Base-by-base conservation (phyloP, 1,140 invertebrate genomes). In the Heliconius eleuchia region DNA sequence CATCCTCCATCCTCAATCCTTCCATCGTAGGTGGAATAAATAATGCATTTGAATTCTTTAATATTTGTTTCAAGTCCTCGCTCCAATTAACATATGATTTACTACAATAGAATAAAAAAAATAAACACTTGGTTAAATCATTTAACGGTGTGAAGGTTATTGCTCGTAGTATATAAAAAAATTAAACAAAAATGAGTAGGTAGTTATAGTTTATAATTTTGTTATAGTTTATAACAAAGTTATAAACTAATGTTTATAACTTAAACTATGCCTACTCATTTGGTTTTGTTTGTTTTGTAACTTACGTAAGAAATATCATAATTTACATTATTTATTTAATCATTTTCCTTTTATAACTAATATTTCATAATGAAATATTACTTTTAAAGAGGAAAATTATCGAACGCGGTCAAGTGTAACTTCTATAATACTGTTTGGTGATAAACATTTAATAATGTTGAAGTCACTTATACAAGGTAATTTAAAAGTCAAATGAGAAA, bases 381-480 rank as follows among this genome's bases (percentile, higher is more conserved):
- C 11, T 66, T 30, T 30, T 27, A 71, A 34, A 73, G 71, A 76
- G 73, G 80, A 77, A 74, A 78, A 81, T 75, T 78, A 81, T 77
- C 72, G 46, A 78, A 78, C 52, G 57, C 80, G 80, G 80, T 81
- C 80, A 81, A 81, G 80, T 81, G 76, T 75, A 77, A 81, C 80
- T 78, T 74, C 72, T 72, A 9, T 57, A 79, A 30, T 37, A 55
- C 34, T 57, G 50, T 72, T 46, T 55, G 66, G 19, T 73, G 73
- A 79, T 73, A 74, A 79, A 72, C 78, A 79, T 50, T 66, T 73
- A 42, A 46, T 70, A 76, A 37, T 50, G 52, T 70, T 23, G 60
- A 76, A 76, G 60, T 76, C 16, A 70, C 27, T 66, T 66, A 66
- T 30, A 18, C 23, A 66, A 66, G 23, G 23, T 66, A 27, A 66